Evolutionary conservation across 2,888 invertebrate genomes (phyloP).

Genomic region (Willowsia nigromaculata): DNA sequence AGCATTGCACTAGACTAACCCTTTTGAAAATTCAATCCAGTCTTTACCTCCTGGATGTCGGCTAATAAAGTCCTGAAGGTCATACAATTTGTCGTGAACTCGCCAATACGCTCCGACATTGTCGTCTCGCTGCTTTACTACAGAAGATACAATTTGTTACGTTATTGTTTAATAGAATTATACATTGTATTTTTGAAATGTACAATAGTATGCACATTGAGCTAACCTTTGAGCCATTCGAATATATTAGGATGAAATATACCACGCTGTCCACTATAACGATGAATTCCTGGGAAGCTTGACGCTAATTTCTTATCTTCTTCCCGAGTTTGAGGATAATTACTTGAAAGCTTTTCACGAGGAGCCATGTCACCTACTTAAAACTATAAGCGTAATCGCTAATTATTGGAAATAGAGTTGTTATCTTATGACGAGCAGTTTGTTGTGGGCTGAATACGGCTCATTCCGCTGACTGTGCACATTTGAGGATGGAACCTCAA

Average conservation of each 20-base stretch:
- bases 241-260: conserved; percentile 61
- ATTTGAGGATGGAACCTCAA: too few species aligned
- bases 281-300: conserved; percentile 54
- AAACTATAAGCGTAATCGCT: neutral
- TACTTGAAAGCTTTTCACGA: neutral
- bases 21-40: conserved; percentile 81
- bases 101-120: conserved; percentile 77
- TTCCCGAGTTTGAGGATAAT: neutral
- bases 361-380: neutral
- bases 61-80: conserved; percentile 82
- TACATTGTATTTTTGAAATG: neutral
- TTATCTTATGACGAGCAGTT: too few species aligned
- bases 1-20: conserved; percentile 79
- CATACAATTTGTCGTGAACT: conserved; percentile 81
- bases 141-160: neutral
- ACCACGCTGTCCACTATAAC: conserved; percentile 64
- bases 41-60: conserved; percentile 82
- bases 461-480: too few species aligned
- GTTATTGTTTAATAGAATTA: neutral
- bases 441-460: too few species aligned
- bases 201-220: neutral
- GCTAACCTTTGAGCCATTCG: conserved; percentile 71
- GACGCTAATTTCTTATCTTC: conserved; percentile 47
- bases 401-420: neutral
- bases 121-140: conserved; percentile 76